These are phyloP conservation scores for Cyphomyrus plagiostoma DNA, from an alignment of 2,113 vertebrate genomes.

Conservation along the genomic window DNA sequence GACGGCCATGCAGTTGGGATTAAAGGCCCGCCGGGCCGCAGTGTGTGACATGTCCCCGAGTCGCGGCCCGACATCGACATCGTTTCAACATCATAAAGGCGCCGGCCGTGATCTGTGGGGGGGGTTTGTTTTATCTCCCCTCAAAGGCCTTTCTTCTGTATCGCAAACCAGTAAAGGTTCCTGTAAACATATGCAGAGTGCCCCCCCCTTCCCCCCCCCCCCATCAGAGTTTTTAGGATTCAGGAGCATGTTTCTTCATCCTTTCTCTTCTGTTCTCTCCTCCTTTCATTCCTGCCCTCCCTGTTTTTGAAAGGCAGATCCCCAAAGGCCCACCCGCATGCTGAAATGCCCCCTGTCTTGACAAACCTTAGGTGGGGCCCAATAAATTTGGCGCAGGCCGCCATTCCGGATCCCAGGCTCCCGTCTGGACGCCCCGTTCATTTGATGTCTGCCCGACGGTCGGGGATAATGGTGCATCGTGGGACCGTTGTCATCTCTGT, in stretches of 20 bases:
- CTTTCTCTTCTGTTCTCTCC: slow-evolving; percentile 37
- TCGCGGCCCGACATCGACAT: slow-evolving; percentile 57
- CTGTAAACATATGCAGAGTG: slow-evolving; percentile 70
- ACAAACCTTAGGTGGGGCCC: slow-evolving; percentile 86
- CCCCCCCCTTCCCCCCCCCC: slow-evolving; percentile 49
- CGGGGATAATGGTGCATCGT: slow-evolving; percentile 98
- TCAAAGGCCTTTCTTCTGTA: slow-evolving; percentile 63
- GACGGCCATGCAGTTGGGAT: slow-evolving; percentile 48
- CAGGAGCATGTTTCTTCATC: slow-evolving; percentile 55
- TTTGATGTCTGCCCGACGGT: slow-evolving; percentile 94
- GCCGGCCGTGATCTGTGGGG: slow-evolving; percentile 39
- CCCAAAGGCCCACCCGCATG: slow-evolving; percentile 76
- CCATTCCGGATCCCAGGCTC: slow-evolving; percentile 49
- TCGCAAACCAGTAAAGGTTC: slow-evolving; percentile 68
- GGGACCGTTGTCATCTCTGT: slow-evolving; percentile 98
- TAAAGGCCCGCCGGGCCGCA: slow-evolving; percentile 52
- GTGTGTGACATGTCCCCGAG: slow-evolving; percentile 55
- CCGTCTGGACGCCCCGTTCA: slow-evolving; percentile 79
- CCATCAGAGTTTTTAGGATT: slow-evolving; percentile 58
- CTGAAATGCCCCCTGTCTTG: slow-evolving; percentile 80
- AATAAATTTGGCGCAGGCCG: slow-evolving; percentile 74
- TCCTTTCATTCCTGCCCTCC: slow-evolving; percentile 9
- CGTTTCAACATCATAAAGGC: slow-evolving; percentile 60
- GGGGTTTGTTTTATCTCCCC: slow-evolving; percentile 56
- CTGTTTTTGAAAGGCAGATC: slow-evolving; percentile 47